Conservation (phyloP, 23 tunicate species). For the Diplosoma virens region DNA sequence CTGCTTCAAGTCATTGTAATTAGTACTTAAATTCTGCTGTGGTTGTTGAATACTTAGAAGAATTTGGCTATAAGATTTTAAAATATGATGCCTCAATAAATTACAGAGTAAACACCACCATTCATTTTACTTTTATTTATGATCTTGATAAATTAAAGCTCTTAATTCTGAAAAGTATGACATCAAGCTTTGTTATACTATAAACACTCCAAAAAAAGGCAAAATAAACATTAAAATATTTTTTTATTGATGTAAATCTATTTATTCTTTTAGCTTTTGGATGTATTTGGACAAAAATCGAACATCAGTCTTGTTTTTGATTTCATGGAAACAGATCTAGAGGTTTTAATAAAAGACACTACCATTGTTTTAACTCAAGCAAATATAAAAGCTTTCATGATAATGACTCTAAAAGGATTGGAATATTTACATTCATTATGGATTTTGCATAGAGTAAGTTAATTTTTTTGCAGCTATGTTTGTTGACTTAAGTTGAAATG, state of each 20-base stretch:
- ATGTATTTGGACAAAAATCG: constrained; percentile 96
- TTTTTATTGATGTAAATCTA: neutral
- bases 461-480: neutral
- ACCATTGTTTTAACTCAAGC: constrained; percentile 74
- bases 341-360: constrained; percentile 74
- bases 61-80: no score
- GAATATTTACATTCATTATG: constrained; percentile 82
- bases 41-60: no score
- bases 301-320: constrained; percentile 92
- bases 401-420: constrained; percentile 80
- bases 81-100: no score
- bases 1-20: no score
- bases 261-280: constrained; percentile 55
- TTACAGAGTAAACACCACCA: no score
- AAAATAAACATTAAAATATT: no score
- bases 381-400: constrained; percentile 72
- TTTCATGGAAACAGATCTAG: constrained; percentile 97
- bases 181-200: no score
- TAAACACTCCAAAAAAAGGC: neutral
- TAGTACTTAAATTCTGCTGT: no score
- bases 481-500: neutral
- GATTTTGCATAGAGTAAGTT: constrained; percentile 75
- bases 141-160: no score
- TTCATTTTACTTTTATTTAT: no score
- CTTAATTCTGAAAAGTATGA: no score